These are phyloP conservation scores for Amblyjoppa fuscipennis DNA, from an alignment of 2,888 invertebrate genomes.

Conservation along the genomic window DNA sequence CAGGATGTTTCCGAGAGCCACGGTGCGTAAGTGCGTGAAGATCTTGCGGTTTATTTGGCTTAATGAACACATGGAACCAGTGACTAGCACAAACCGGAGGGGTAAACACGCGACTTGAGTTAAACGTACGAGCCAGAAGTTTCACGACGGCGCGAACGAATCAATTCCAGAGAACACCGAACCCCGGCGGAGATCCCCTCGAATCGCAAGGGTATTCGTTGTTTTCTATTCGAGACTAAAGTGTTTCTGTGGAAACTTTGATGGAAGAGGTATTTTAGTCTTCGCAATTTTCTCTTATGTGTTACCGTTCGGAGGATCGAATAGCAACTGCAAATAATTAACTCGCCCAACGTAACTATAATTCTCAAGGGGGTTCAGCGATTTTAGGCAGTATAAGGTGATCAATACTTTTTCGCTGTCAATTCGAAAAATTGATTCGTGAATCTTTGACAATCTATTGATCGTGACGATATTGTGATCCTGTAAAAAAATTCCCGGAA, in stretches of 20 bases:
- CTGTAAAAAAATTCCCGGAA: too few species aligned
- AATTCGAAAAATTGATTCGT: too few species aligned
- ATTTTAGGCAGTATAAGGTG: too few species aligned
- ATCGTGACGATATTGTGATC: too few species aligned
- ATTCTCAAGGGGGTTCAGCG: too few species aligned
- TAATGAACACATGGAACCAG: slow-evolving; percentile 13
- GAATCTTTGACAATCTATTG: too few species aligned
- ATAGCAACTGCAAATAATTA: not conserved
- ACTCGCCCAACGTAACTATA: too few species aligned
- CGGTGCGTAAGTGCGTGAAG: slow-evolving; percentile 19
- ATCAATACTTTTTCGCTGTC: too few species aligned
- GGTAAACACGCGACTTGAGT: slow-evolving; percentile 4
- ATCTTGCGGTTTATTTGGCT: slow-evolving; percentile 22
- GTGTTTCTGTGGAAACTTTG: not conserved
- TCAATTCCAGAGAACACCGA: slow-evolving; percentile 45
- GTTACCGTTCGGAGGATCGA: not conserved
- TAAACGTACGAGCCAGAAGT: slow-evolving; percentile 8
- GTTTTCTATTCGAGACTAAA: not conserved
- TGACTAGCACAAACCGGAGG: slow-evolving; percentile 10
- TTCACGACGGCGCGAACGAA: slow-evolving; percentile 27
- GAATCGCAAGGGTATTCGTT: not conserved
- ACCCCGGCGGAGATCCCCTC: not conserved
- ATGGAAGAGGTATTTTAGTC: not conserved
- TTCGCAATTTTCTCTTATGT: not conserved
- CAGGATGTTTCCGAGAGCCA: slow-evolving; percentile 13